Evolutionary conservation across 2,113 vertebrate genomes (phyloP), one percentile per base, ranked within the genome.

Genomic region (Clarias batrachus): DNA sequence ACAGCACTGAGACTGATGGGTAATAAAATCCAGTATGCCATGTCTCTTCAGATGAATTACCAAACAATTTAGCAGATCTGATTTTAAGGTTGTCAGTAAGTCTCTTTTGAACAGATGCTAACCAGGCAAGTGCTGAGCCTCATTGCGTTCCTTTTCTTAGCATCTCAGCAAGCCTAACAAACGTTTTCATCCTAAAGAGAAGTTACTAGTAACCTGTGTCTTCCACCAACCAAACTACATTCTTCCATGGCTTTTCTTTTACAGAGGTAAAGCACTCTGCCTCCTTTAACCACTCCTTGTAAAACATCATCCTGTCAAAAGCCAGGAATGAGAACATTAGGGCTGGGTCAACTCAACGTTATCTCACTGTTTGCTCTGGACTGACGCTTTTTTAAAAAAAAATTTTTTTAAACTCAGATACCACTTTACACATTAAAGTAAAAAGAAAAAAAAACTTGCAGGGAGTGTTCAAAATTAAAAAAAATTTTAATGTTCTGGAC

Each of bases 11-110:
- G 92, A 11, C 84, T 41, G 70, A 95, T 90, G 56, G 95, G 95
- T 66, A 95, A 85, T 59, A 95, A 48, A 84, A 92, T 91, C 95
- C 95, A 96, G 73, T 93, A n/a, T 16, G 87, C 89, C 94, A 95
- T 95, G 89, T 93, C 89, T 93, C 73, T 57, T 79, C 12, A 48
- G 83, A 25, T 70, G 19, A 88, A 62, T 30, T 71, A 71, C 23
- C 56, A 71, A 41, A 25, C 27, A 27, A 85, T 54, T 37, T 56
- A 84, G 41, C 6, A 52, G 41, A 81, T 27, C 52, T 83, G 48
- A 57, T 74, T 23, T 14, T 60, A 30, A 59, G 65, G 11, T 80
- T 60, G 56, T 62, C 12, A 65, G 48, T 25, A 30, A 83, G 23
- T 78, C 37, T 19, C 17, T 66, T 82, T n/a, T 23, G 16, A 54